phyloP scores from a whole-genome alignment of 2,888 invertebrate species.

The Drosophila histrio region DNA sequence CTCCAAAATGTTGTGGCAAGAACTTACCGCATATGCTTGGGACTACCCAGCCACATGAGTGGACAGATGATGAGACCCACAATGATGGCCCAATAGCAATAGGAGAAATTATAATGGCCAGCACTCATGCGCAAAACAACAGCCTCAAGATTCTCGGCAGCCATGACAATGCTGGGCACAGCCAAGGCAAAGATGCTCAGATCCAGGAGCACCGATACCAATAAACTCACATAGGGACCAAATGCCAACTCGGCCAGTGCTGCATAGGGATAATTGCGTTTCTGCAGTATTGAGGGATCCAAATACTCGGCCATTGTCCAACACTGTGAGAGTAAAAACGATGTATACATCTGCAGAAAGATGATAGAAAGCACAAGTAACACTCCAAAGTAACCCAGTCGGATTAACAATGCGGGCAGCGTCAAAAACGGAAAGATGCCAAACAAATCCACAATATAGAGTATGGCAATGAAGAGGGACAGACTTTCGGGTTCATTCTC shows the following conservation, averaged over 20 bases:
- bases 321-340: slow-evolving; percentile 90
- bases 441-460: slow-evolving; percentile 92
- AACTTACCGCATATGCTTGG: slow-evolving; percentile 95
- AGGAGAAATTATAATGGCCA: slow-evolving; percentile 88
- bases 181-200: slow-evolving; percentile 91
- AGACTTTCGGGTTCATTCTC: slow-evolving; percentile 83
- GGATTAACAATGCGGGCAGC: slow-evolving; percentile 89
- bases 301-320: slow-evolving; percentile 92
- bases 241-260: slow-evolving; percentile 92
- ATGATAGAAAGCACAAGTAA: slow-evolving; percentile 88
- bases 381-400: slow-evolving; percentile 90
- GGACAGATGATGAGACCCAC: slow-evolving; percentile 91
- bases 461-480: slow-evolving; percentile 88
- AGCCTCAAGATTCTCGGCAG: slow-evolving; percentile 91
- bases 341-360: slow-evolving; percentile 91
- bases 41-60: slow-evolving; percentile 94
- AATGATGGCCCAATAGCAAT: slow-evolving; percentile 93
- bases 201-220: slow-evolving; percentile 89
- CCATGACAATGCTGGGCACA: slow-evolving; percentile 92
- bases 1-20: accelerated
- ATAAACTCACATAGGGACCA: slow-evolving; percentile 87
- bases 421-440: slow-evolving; percentile 93
- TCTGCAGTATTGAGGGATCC: slow-evolving; percentile 87
- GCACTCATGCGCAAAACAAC: slow-evolving; percentile 90
- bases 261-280: slow-evolving; percentile 92